Conservation (phyloP, 2,888 invertebrate genomes). For the Spodoptera littoralis region DNA sequence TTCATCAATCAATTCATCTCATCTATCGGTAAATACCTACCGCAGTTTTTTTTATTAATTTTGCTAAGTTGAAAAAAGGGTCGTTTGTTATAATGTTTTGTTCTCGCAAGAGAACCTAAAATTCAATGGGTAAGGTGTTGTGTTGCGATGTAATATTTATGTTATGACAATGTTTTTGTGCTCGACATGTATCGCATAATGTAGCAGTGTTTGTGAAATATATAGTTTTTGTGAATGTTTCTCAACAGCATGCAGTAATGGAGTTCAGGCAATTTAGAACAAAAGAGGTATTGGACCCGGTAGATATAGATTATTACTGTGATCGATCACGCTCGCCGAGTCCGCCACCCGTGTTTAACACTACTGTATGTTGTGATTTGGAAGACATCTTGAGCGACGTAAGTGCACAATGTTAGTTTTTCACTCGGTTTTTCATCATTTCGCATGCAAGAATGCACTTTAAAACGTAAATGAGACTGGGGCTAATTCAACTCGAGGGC, state of each 20-base stretch:
- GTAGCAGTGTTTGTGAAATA: slow-evolving; percentile 69
- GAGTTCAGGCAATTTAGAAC: slow-evolving; percentile 83
- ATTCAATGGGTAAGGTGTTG: slow-evolving; percentile 82
- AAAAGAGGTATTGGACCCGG: slow-evolving; percentile 82
- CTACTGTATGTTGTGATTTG: slow-evolving; percentile 82
- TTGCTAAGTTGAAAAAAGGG: slow-evolving; percentile 46
- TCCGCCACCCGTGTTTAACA: slow-evolving; percentile 79
- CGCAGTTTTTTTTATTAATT: slow-evolving; percentile 59
- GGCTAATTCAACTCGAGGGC: slow-evolving; percentile 26
- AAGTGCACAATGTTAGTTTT: slow-evolving; percentile 66
- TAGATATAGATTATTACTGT: slow-evolving; percentile 77
- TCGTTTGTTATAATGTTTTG: slow-evolving; percentile 76
- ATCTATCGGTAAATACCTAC: slow-evolving; percentile 61
- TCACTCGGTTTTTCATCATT: slow-evolving; percentile 41
- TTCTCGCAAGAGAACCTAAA: slow-evolving; percentile 87
- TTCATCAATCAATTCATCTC: slow-evolving; percentile 58
- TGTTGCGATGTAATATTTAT: slow-evolving; percentile 33
- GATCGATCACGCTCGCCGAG: slow-evolving; percentile 78
- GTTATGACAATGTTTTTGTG: slow-evolving; percentile 50
- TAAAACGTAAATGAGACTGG: slow-evolving; percentile 33
- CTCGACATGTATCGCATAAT: slow-evolving; percentile 49
- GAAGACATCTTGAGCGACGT: slow-evolving; percentile 88
- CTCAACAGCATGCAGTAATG: slow-evolving; percentile 85
- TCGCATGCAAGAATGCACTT: slow-evolving; percentile 47
- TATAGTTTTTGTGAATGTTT: slow-evolving; percentile 72